A percentile compares a stretch with the other conserved stretches of the same genome.
Evolutionary conservation across 2,113 vertebrate genomes (phyloP).

Genomic region (Haemorhous mexicanus): DNA sequence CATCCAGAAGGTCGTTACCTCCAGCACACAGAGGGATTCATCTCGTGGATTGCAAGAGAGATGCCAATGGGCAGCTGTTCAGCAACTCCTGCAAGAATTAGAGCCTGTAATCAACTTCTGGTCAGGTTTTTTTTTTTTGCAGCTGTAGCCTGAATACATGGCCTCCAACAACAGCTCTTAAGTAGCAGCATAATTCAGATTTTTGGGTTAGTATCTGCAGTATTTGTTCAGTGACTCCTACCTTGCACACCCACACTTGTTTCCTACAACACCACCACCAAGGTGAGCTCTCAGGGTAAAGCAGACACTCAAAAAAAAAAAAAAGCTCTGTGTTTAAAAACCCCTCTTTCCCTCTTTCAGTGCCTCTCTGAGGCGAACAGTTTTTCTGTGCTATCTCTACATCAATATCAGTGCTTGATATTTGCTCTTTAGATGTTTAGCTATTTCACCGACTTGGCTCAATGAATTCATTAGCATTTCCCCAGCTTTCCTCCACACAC

Average conservation of each 20-base stretch:
- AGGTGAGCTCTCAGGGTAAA: neutral
- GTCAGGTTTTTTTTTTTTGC: neutral
- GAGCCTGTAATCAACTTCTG: constrained; percentile 8
- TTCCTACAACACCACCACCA: neutral
- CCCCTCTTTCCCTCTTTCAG: neutral
- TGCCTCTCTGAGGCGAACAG: neutral
- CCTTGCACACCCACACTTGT: neutral
- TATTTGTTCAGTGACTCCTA: neutral
- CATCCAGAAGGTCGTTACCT: constrained; percentile 38
- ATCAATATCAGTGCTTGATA: constrained; percentile 38
- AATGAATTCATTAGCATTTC: constrained; percentile 19
- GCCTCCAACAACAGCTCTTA: neutral
- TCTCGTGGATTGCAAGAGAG: neutral
- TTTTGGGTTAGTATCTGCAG: neutral
- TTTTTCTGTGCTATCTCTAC: neutral
- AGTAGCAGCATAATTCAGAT: neutral
- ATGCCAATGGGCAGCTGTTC: neutral
- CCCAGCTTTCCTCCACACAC: neutral
- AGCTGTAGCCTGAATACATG: neutral
- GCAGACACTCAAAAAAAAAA: neutral
- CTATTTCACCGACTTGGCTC: neutral
- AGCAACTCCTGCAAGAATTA: neutral
- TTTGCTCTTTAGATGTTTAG: constrained; percentile 23
- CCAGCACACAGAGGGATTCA: neutral
- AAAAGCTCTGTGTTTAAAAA: neutral